phyloP scores from a whole-genome alignment of 2,113 vertebrate species.

The Burhinus bistriatus region DNA sequence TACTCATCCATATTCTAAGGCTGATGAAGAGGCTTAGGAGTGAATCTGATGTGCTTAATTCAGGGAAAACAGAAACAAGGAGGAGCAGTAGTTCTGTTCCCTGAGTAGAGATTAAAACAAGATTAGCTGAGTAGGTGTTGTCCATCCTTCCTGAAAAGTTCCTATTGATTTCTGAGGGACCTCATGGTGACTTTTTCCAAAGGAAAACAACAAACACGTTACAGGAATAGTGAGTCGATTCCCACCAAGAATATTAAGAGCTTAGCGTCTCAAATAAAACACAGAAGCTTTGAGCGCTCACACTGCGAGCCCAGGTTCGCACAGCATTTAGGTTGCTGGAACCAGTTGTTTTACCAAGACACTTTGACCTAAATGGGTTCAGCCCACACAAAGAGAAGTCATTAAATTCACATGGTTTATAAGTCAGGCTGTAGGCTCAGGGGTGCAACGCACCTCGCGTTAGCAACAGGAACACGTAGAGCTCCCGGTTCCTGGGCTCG shows the following conservation, averaged over 20 bases:
- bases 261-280: neutral
- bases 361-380: neutral
- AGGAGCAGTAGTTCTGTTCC: neutral
- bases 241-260: neutral
- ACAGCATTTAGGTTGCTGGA: neutral
- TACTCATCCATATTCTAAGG: neutral
- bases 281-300: neutral
- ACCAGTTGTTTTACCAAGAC: neutral
- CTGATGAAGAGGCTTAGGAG: neutral
- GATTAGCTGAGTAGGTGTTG: neutral
- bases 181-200: neutral
- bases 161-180: neutral
- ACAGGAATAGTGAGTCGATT: neutral
- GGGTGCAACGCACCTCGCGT: neutral
- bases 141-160: neutral
- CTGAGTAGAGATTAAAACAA: neutral
- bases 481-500: neutral
- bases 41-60: neutral
- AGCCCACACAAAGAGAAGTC: neutral
- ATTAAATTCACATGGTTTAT: neutral
- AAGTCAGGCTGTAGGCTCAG: neutral
- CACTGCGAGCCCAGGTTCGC: neutral
- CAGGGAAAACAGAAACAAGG: neutral
- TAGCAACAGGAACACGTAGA: neutral
- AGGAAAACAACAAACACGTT: neutral